A percentile compares a stretch with the other conserved stretches of the same genome.
Conservation (phyloP, 2,797 vertebrate genomes). For the Acanthurus lineatus region DNA sequence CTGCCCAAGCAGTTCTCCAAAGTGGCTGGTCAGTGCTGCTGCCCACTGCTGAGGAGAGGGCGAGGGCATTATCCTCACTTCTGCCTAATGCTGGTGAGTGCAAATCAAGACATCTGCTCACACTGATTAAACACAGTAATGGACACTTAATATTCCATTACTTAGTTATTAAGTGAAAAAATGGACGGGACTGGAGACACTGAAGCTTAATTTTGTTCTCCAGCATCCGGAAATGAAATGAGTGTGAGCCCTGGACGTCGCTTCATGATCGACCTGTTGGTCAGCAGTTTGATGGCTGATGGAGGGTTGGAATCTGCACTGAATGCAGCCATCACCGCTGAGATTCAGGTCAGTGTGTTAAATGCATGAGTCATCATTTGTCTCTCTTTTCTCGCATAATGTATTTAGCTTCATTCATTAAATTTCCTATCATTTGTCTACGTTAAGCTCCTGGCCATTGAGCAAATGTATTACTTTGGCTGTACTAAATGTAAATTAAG, state of each 20-base stretch:
- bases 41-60: constrained; percentile 96
- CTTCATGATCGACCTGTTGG: constrained; percentile 99
- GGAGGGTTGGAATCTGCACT: constrained; percentile 97
- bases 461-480: not conserved
- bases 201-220: not conserved
- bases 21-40: constrained; percentile 98
- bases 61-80: constrained; percentile 94
- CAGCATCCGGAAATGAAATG: constrained; percentile 96
- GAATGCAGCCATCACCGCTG: constrained; percentile 97
- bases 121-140: not conserved
- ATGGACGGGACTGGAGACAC: not conserved
- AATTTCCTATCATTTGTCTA: not conserved
- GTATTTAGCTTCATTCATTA: constrained; percentile 2
- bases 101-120: not conserved
- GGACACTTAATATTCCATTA: not conserved
- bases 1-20: constrained; percentile 96
- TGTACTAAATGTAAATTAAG: not conserved
- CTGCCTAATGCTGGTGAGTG: constrained; percentile 93
- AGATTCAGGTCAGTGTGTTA: constrained; percentile 91
- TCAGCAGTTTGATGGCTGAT: constrained; percentile 99
- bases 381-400: not conserved
- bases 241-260: constrained; percentile 94
- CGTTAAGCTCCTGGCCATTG: not conserved
- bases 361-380: not conserved
- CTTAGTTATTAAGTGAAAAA: not conserved